Percentiles rank a stretch among this genome's conserved stretches.
Conservation (phyloP, 2,888 invertebrate species). For the Drosophila buzzatii region DNA sequence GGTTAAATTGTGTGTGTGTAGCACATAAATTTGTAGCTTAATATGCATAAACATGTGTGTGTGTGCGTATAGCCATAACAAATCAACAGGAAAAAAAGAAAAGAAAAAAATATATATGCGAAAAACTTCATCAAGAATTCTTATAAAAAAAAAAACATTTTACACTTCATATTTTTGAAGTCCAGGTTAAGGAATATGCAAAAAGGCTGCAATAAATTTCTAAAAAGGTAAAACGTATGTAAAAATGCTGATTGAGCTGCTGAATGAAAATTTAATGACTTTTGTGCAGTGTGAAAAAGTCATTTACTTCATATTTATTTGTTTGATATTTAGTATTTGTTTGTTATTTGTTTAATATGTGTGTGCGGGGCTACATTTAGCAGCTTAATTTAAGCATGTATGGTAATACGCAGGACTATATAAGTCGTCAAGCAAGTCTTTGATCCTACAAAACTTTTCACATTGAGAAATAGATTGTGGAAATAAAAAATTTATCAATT, state of each 20-base stretch:
- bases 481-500: too few species aligned
- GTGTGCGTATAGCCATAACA: slow-evolving; percentile 23
- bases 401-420: too few species aligned
- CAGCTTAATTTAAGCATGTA: neutral
- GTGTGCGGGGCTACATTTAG: neutral
- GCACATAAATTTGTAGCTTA: slow-evolving; percentile 45
- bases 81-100: slow-evolving; percentile 28
- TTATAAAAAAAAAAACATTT: slow-evolving; percentile 1
- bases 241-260: slow-evolving; percentile 2
- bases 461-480: too few species aligned
- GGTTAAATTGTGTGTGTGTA: slow-evolving; percentile 17
- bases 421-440: too few species aligned
- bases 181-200: slow-evolving; percentile 1
- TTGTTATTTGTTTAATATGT: neutral
- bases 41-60: slow-evolving; percentile 17
- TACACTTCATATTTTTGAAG: slow-evolving; percentile 12
- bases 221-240: neutral
- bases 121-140: slow-evolving; percentile 8
- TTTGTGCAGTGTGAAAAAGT: neutral
- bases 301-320: neutral
- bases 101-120: slow-evolving; percentile 1
- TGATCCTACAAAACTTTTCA: too few species aligned
- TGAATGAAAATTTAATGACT: slow-evolving; percentile 3
- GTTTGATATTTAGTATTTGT: too few species aligned
- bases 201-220: neutral